Conservation (phyloP, 1,140 invertebrate species). For the Drosophila trapezifrons region DNA sequence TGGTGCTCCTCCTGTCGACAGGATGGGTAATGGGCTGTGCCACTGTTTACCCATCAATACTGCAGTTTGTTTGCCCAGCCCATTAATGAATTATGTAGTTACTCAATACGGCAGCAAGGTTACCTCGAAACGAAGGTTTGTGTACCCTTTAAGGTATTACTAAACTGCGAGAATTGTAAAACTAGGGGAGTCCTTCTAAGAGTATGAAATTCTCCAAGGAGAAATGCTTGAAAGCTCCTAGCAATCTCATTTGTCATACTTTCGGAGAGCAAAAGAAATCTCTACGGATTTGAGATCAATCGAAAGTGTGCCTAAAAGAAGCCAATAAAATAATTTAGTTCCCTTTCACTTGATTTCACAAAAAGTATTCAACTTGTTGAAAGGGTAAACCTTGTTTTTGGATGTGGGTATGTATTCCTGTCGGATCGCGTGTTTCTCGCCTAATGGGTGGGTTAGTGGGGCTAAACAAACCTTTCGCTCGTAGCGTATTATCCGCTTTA, state of each 20-base stretch:
- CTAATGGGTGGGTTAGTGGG: constrained; percentile 3
- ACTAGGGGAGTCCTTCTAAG: too few relatives aligned
- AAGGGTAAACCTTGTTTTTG: not conserved
- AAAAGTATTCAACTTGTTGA: not conserved
- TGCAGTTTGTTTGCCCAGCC: constrained; percentile 37
- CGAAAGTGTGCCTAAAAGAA: not conserved
- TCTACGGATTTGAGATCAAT: not conserved
- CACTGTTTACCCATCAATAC: constrained; percentile 43
- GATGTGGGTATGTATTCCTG: not conserved
- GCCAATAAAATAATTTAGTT: not conserved
- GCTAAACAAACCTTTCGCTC: constrained; percentile 62
- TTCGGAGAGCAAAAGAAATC: too few relatives aligned
- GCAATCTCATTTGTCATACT: too few relatives aligned
- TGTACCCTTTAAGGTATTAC: not conserved
- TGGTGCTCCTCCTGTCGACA: not conserved
- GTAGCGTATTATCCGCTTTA: constrained; percentile 58
- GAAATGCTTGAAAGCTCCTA: too few relatives aligned
- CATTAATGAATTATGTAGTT: constrained; percentile 32
- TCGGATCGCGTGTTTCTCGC: constrained; percentile 9
- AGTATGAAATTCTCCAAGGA: too few relatives aligned
- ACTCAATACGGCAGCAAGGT: constrained; percentile 3
- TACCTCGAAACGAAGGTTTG: not conserved
- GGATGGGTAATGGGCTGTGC: not conserved
- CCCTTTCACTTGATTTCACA: not conserved
- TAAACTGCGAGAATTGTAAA: too few relatives aligned